These are phyloP conservation scores for Perca fluviatilis DNA, from an alignment of 2,113 vertebrate genomes.

Conservation along the genomic window DNA sequence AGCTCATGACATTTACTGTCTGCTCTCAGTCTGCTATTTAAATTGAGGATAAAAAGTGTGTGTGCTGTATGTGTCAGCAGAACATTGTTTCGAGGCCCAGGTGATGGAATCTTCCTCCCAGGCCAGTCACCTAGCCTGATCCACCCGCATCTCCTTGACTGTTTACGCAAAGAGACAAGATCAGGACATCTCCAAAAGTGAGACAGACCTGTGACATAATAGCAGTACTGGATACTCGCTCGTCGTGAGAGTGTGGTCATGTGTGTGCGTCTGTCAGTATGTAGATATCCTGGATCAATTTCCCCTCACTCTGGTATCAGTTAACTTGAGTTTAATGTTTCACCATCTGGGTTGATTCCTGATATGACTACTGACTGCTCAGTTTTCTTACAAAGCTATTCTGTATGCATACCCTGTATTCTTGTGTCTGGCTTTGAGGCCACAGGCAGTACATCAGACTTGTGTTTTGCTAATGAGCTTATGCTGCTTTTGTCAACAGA, in stretches of 20 bases:
- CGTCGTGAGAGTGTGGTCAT: neutral
- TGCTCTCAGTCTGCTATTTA: slow-evolving; percentile 52
- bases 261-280: slow-evolving; percentile 36
- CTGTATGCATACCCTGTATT: slow-evolving; percentile 4
- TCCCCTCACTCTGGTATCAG: slow-evolving; percentile 58
- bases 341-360: slow-evolving; percentile 65
- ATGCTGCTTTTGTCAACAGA: slow-evolving; percentile 50
- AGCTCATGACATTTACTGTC: slow-evolving; percentile 62
- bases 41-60: slow-evolving; percentile 8
- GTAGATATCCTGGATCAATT: slow-evolving; percentile 67
- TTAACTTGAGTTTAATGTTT: slow-evolving; percentile 71
- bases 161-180: slow-evolving; percentile 57
- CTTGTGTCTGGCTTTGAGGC: slow-evolving; percentile 14
- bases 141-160: slow-evolving; percentile 41
- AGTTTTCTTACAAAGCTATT: slow-evolving; percentile 42
- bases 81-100: neutral
- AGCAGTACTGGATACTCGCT: slow-evolving; percentile 43
- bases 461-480: slow-evolving; percentile 42
- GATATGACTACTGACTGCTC: slow-evolving; percentile 51
- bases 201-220: slow-evolving; percentile 40
- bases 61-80: neutral
- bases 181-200: slow-evolving; percentile 21
- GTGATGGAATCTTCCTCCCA: slow-evolving; percentile 53
- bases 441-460: slow-evolving; percentile 20
- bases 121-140: slow-evolving; percentile 4